phyloP scores from a whole-genome alignment of 2,888 invertebrate species.

The Plutella xylostella region DNA sequence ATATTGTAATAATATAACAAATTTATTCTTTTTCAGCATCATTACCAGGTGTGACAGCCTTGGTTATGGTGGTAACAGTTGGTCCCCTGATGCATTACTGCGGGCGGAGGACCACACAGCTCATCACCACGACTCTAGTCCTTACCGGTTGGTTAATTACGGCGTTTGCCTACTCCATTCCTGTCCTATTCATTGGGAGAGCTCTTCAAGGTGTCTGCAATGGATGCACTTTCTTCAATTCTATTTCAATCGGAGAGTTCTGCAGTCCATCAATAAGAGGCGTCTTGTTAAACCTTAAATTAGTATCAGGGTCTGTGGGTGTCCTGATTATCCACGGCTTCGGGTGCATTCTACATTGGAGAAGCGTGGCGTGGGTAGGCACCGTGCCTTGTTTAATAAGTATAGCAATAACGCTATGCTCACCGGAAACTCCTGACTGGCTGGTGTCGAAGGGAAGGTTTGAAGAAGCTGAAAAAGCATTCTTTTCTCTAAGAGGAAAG shows the following conservation, averaged over 20 bases:
- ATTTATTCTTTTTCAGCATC: not conserved
- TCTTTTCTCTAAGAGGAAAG: not conserved
- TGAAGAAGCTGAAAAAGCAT: slow-evolving; percentile 3
- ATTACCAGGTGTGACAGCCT: not conserved
- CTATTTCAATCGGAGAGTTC: slow-evolving; percentile 3
- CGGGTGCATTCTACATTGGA: slow-evolving; percentile 7
- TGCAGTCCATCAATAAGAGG: slow-evolving; percentile 1
- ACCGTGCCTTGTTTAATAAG: not conserved
- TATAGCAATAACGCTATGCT: not conserved
- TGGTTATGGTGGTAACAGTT: not conserved
- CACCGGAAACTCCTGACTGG: slow-evolving; percentile 4
- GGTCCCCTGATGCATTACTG: slow-evolving; percentile 3
- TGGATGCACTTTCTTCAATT: not conserved
- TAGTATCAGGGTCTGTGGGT: not conserved
- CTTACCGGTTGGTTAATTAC: slow-evolving; percentile 2
- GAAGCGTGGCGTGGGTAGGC: not conserved
- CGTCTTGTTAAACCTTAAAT: not conserved
- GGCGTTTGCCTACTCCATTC: not conserved
- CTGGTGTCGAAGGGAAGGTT: not conserved
- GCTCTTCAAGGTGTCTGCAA: not conserved
- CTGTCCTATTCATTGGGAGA: not conserved
- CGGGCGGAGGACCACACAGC: not conserved
- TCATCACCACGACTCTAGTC: not conserved
- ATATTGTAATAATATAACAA: too few species aligned
- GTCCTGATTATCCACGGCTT: slow-evolving; percentile 1